Percentiles rank a stretch among this genome's conserved stretches.
phyloP scores from a whole-genome alignment of 2,797 vertebrate genomes.

The Nannoperca australis region DNA sequence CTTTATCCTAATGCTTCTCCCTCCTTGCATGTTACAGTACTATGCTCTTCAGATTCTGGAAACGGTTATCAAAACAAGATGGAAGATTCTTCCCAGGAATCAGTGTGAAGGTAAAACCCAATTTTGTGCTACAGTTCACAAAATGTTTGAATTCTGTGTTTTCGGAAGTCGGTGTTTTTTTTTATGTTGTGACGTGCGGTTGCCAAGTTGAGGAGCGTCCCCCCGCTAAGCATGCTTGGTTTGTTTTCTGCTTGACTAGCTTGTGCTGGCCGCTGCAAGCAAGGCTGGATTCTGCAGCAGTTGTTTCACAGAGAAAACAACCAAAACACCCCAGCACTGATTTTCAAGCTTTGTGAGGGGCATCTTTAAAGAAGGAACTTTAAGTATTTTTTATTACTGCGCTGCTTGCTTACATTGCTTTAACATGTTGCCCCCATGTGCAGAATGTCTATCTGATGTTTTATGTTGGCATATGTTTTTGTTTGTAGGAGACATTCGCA shows the following conservation, averaged over 20 bases:
- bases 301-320: constrained; percentile 56
- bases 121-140: constrained; percentile 10
- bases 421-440: neutral
- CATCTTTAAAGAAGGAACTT: constrained; percentile 26
- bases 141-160: constrained; percentile 43
- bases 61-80: constrained; percentile 99
- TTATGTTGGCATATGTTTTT: constrained; percentile 1
- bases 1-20: constrained; percentile 71
- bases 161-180: constrained; percentile 72
- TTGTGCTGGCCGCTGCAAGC: constrained; percentile 57
- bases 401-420: neutral
- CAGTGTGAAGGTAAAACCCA: constrained; percentile 95
- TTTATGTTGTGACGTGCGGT: constrained; percentile 69
- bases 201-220: constrained; percentile 77
- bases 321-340: constrained; percentile 39
- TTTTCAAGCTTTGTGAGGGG: constrained; percentile 39
- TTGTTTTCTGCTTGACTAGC: constrained; percentile 75
- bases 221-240: constrained; percentile 73
- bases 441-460: constrained; percentile 4
- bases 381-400: constrained; percentile 6
- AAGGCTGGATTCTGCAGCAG: constrained; percentile 62
- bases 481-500: constrained; percentile 1
- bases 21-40: constrained; percentile 94
- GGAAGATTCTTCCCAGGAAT: constrained; percentile 99
- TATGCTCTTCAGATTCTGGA: constrained; percentile 99